A percentile compares a stretch with the other conserved stretches of the same genome.
phyloP scores from a whole-genome alignment of 2,888 invertebrate species.

The Xylophagus ater region DNA sequence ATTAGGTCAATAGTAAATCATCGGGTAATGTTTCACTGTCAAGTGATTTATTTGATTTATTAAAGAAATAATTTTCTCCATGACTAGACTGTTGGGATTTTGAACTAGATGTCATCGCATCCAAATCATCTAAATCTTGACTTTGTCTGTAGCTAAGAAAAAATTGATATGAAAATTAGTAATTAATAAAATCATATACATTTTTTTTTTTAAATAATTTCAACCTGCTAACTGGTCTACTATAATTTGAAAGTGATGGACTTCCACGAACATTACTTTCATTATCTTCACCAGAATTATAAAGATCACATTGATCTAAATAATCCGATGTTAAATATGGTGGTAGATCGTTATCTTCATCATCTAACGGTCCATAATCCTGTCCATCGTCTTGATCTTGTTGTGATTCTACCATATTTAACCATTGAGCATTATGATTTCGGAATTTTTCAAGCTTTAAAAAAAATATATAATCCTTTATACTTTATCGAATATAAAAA shows the following conservation, averaged over 20 bases:
- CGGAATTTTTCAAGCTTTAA: slow-evolving; percentile 76
- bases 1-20: slow-evolving; percentile 29
- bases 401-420: slow-evolving; percentile 84
- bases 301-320: slow-evolving; percentile 47
- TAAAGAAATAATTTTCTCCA: slow-evolving; percentile 24
- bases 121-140: slow-evolving; percentile 45
- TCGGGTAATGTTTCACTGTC: slow-evolving; percentile 29
- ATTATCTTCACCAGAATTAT: slow-evolving; percentile 39
- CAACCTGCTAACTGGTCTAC: slow-evolving; percentile 45
- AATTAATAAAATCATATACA: background rate
- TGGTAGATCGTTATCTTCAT: slow-evolving; percentile 54
- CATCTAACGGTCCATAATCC: slow-evolving; percentile 36
- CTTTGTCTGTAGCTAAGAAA: slow-evolving; percentile 39
- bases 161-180: background rate
- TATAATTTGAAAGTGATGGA: slow-evolving; percentile 35
- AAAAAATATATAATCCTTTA: background rate
- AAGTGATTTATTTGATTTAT: slow-evolving; percentile 31
- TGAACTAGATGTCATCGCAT: slow-evolving; percentile 36
- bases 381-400: slow-evolving; percentile 42
- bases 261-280: slow-evolving; percentile 28
- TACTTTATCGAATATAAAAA: background rate
- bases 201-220: slow-evolving; percentile 18
- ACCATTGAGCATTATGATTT: slow-evolving; percentile 98
- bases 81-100: slow-evolving; percentile 33
- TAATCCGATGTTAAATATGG: slow-evolving; percentile 67